Conservation (phyloP, 2,888 invertebrate genomes). For the Agonopterix subpropinquella region DNA sequence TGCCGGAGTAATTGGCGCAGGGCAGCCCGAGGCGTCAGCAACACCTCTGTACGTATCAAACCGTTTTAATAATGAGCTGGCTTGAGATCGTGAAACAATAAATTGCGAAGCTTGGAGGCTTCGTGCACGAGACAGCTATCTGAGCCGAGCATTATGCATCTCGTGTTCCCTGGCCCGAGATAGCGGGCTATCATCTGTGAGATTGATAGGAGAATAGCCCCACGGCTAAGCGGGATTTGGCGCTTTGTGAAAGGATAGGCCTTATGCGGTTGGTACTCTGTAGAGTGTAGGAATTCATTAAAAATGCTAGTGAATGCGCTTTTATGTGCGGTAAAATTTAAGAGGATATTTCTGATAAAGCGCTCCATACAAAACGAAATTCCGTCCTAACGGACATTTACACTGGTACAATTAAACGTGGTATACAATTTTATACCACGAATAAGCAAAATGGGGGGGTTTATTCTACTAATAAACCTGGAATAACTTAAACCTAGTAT, state of each 20-base stretch:
- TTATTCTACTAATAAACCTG: too few relatives aligned
- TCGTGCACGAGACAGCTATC: constrained; percentile 74
- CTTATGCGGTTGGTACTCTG: constrained; percentile 25
- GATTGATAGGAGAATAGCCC: constrained; percentile 74
- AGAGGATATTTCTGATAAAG: too few relatives aligned
- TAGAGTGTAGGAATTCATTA: constrained; percentile 50
- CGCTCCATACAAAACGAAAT: too few relatives aligned
- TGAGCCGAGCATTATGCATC: constrained; percentile 71
- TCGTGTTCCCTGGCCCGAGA: constrained; percentile 51
- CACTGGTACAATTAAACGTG: too few relatives aligned
- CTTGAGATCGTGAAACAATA: constrained; percentile 75
- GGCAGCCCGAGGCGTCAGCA: constrained; percentile 64
- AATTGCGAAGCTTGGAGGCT: constrained; percentile 75
- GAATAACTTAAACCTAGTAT: too few relatives aligned
- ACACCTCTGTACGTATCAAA: constrained; percentile 74
- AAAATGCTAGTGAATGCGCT: constrained; percentile 18
- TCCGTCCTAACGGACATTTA: neutral
- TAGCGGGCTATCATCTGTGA: constrained; percentile 69
- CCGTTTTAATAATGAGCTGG: constrained; percentile 75
- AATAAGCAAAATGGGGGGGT: too few relatives aligned
- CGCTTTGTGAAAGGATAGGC: constrained; percentile 43
- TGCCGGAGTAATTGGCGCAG: constrained; percentile 64
- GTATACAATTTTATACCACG: too few relatives aligned
- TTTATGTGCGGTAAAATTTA: neutral
- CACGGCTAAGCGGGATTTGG: constrained; percentile 58